phyloP scores from a whole-genome alignment of 2,888 invertebrate genomes.

The Nectonema munidae region DNA sequence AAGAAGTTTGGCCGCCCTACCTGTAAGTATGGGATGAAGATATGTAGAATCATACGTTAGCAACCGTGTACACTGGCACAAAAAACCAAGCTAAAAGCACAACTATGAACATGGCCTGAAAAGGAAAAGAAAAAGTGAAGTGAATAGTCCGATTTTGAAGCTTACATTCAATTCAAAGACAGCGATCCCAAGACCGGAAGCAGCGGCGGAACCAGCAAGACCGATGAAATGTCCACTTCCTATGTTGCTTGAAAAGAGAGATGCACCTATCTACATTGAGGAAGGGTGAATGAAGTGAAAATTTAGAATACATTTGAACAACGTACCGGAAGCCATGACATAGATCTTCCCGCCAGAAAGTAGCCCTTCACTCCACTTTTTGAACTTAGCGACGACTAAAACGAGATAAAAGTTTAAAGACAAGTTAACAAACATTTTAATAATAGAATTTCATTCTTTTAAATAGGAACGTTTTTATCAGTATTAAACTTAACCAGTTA shows the following conservation, averaged over 20 bases:
- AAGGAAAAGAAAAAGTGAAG: constrained; percentile 1
- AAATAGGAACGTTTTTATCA: too few relatives aligned
- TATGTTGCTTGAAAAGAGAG: constrained; percentile 6
- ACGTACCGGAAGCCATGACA: constrained; percentile 16
- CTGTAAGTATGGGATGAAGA: neutral
- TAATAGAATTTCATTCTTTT: too few relatives aligned
- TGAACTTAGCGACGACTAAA: constrained; percentile 10
- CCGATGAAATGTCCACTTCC: constrained; percentile 7
- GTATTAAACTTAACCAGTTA: too few relatives aligned
- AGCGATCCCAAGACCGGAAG: neutral
- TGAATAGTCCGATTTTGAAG: neutral
- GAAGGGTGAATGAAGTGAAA: neutral
- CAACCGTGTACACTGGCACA: constrained; percentile 25
- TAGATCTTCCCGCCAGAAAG: constrained; percentile 16
- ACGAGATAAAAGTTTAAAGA: too few relatives aligned
- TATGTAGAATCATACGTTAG: constrained; percentile 22
- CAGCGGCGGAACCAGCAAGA: neutral
- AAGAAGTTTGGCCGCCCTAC: too few relatives aligned
- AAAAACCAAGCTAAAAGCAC: constrained; percentile 17
- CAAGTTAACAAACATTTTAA: too few relatives aligned
- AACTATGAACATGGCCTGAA: constrained; percentile 16
- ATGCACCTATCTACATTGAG: neutral
- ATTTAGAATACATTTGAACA: neutral
- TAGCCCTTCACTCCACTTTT: constrained; percentile 14
- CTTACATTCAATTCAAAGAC: constrained; percentile 6